Base-by-base conservation (phyloP, 2,888 invertebrate genomes). In the Mechanitis messenoides region DNA sequence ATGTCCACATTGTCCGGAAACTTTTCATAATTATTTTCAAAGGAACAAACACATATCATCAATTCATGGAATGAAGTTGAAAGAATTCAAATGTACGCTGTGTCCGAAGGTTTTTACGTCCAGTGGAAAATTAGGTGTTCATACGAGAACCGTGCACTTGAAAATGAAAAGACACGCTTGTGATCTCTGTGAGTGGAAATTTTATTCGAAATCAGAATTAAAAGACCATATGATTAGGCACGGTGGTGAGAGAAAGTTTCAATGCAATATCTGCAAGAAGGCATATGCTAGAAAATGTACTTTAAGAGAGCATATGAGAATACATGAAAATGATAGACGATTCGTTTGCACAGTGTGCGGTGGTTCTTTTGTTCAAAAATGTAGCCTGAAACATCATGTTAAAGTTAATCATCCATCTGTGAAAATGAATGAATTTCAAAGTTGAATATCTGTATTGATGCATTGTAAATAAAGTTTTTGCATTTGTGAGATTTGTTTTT, bases 221-320 rank as follows among this genome's bases (percentile, higher is more conserved):
- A 91, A 89, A 46, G 87, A 89, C 12, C 92, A 92, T 53, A 91
- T 91, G 89, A 69, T 91, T 0, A 82, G 86, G 7, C 92, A 92
- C 50, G 85, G 85, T 0, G 91, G 91, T 0, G 91, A 91, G 60
- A 80, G 87, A 4, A 91, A 88, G 60, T 88, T 84, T 55, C 83
- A 88, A 47, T 92, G 92, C 62, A 78, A 72, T 1, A 68, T 91
- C 0, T 92, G 92, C 58, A 85, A 87, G 57, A 92, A 91, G 62
- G 78, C 87, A 0, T 92, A 91, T 59, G 87, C 88, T 1, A 82
- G 89, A 63, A 87, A 85, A 54, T 84, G 83, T 66, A 89, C 88
- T 0, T 68, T 90, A n/a, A 76, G 77, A 2, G 86, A 87, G 53
- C 90, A 89, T 66, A 83, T 85, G 81, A 72, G 85, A n/a, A 88